Evolutionary conservation across 2,113 vertebrate genomes (phyloP), one percentile per base, ranked within the genome.

Genomic region (Manacus vitellinus): DNA sequence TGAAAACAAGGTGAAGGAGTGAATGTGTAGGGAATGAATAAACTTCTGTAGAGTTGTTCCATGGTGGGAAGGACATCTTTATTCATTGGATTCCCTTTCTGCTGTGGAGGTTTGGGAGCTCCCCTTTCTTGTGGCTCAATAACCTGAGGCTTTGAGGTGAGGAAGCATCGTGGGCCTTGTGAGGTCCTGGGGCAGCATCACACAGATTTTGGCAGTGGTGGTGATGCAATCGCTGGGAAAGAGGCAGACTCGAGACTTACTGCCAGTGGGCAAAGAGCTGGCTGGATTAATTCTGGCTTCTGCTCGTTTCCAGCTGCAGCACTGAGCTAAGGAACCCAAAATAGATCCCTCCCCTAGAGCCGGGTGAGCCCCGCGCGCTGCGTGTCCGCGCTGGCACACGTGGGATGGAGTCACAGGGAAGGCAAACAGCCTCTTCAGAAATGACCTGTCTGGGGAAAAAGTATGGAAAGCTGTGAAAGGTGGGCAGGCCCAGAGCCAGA

Each of bases 251-350:
- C 51, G 63, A 88, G 52, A 9, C 67, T 30, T 43, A 62, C 46
- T 56, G 80, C 89, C 80, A 77, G 49, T 80, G 89, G 89, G 70
- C 86, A 62, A 21, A 77, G 72, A 77, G 59, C 84, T 96, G 86
- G n/a, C 75, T 95, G 89, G 54, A 58, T 83, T 54, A 27, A 27
- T 59, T 80, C 80, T 87, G 76, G 63, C 56, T 77, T 71, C 67
- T 81, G 66, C 82, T 89, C 51, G 4, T 74, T 73, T 77, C 80
- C 84, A 91, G 86, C 95, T 96, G 89, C 91, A 91, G 76, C 63
- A 12, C 63, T 71, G 92, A 84, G 58, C 95, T 81, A n/a, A 91
- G 73, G 59, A 90, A 31, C 28, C 68, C 84, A 44, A 79, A 83
- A 66, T 8, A 96, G 51, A 58, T 91, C 30, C 12, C 31, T 52